These are phyloP conservation scores for Callipepla squamata DNA, from an alignment of 2,113 vertebrate genomes.

Conservation along the genomic window DNA sequence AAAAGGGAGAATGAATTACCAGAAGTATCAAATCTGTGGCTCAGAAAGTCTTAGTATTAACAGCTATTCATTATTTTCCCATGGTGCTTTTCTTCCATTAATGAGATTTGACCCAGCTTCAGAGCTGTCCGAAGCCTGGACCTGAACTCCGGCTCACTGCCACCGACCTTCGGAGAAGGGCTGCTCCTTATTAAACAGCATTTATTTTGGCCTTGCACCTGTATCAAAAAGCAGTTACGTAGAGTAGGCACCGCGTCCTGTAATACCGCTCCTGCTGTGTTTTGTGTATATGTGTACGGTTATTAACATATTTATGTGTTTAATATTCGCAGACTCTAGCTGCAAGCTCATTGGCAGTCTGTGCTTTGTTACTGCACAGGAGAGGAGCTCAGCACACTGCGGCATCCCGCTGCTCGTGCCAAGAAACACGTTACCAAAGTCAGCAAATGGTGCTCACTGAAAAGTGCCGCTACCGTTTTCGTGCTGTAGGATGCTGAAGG, in stretches of 20 bases:
- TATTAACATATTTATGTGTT: constrained; percentile 60
- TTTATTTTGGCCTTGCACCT: constrained; percentile 62
- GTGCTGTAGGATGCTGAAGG: background rate
- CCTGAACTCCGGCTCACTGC: constrained; percentile 6
- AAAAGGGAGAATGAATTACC: constrained; percentile 22
- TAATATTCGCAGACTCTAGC: constrained; percentile 58
- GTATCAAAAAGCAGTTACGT: constrained; percentile 43
- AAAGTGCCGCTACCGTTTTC: background rate
- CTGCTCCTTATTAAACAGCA: constrained; percentile 41
- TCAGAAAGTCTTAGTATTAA: background rate
- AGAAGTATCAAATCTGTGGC: background rate
- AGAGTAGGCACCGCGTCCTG: constrained; percentile 40
- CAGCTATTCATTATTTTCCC: background rate
- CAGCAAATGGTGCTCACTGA: constrained; percentile 28
- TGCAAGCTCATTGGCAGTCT: constrained; percentile 62
- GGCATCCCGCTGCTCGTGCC: background rate
- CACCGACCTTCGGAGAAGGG: constrained; percentile 46
- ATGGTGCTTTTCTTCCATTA: background rate
- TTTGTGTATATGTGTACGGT: constrained; percentile 72
- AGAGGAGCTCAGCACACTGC: background rate
- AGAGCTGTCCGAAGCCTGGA: background rate
- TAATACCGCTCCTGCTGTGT: constrained; percentile 48
- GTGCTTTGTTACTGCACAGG: background rate
- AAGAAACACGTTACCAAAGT: background rate
- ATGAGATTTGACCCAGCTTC: background rate